These are phyloP conservation scores for Gadus macrocephalus DNA, from an alignment of 2,113 vertebrate genomes.

Conservation along the genomic window DNA sequence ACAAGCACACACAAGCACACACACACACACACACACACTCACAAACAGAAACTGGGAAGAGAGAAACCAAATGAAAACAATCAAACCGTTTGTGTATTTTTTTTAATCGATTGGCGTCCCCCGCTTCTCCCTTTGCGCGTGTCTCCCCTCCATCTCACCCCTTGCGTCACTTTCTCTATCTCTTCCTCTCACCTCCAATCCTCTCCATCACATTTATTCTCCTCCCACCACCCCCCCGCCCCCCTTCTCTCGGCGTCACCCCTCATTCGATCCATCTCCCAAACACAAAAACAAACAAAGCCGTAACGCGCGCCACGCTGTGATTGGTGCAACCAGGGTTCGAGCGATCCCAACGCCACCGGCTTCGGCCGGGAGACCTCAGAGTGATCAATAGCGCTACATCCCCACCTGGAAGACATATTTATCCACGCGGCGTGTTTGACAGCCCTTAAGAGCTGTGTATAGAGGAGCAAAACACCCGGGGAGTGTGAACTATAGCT, in stretches of 20 bases:
- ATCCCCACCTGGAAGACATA: conserved; percentile 54
- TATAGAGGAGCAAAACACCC: conserved; percentile 58
- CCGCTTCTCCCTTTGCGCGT: conserved; percentile 1
- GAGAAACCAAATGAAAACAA: neutral
- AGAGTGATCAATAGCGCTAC: conserved; percentile 57
- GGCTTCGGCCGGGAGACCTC: conserved; percentile 26
- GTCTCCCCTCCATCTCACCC: conserved; percentile 17
- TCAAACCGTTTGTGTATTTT: conserved; percentile 4
- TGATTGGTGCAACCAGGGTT: conserved; percentile 57
- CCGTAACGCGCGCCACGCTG: conserved; percentile 43
- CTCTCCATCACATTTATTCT: conserved; percentile 40
- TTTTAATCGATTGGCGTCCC: conserved; percentile 14
- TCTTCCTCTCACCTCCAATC: conserved; percentile 39
- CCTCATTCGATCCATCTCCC: conserved; percentile 61
- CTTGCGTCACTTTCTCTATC: conserved; percentile 13
- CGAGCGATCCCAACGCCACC: conserved; percentile 57
- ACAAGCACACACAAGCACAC: no score
- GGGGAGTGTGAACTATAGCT: conserved; percentile 53
- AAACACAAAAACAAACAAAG: conserved; percentile 68
- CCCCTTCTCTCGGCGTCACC: conserved; percentile 47
- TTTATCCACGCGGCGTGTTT: conserved; percentile 62
- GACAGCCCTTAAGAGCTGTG: conserved; percentile 61
- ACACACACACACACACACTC: no score
- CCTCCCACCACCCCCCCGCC: conserved; percentile 8
- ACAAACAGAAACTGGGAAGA: neutral